Percentiles rank a stretch among this genome's conserved stretches.
These are phyloP conservation scores for Halichoeres trimaculatus DNA, from an alignment of 2,113 vertebrate genomes.

Conservation along the genomic window DNA sequence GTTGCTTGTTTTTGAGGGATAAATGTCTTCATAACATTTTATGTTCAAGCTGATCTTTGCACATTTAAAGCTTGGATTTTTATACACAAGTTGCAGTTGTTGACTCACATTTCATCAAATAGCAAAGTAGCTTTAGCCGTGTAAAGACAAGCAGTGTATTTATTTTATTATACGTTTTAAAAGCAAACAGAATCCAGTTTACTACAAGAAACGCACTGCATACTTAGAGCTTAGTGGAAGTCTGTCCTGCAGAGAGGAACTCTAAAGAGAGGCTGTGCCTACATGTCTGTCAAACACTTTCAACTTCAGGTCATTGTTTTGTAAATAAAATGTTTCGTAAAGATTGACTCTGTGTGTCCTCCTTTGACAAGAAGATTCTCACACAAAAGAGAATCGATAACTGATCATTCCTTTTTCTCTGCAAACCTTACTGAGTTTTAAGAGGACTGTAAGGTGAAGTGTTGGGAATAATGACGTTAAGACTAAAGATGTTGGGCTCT, in stretches of 20 bases:
- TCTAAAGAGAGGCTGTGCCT: neutral
- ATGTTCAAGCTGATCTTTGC: constrained; percentile 20
- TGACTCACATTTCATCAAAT: neutral
- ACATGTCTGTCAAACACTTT: constrained; percentile 9
- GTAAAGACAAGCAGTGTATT: constrained; percentile 1
- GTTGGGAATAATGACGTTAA: no score
- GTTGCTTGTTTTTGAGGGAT: neutral
- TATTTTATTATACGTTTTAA: constrained; percentile 4
- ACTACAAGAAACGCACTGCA: neutral
- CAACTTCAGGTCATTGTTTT: constrained; percentile 29
- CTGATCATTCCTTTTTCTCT: no score
- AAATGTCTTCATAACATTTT: neutral
- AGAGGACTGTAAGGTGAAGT: no score
- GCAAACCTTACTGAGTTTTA: no score
- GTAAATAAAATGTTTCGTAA: constrained; percentile 32
- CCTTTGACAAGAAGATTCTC: neutral
- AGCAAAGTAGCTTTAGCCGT: constrained; percentile 4
- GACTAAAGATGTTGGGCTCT: no score
- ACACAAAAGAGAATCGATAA: no score
- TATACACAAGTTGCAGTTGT: neutral
- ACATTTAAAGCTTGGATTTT: constrained; percentile 1
- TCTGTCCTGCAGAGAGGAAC: neutral
- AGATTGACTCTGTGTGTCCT: neutral
- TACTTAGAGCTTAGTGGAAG: neutral
- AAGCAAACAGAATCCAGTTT: neutral